Base-by-base conservation (phyloP, 1,140 invertebrate species). In the Dreissena rostriformis region DNA sequence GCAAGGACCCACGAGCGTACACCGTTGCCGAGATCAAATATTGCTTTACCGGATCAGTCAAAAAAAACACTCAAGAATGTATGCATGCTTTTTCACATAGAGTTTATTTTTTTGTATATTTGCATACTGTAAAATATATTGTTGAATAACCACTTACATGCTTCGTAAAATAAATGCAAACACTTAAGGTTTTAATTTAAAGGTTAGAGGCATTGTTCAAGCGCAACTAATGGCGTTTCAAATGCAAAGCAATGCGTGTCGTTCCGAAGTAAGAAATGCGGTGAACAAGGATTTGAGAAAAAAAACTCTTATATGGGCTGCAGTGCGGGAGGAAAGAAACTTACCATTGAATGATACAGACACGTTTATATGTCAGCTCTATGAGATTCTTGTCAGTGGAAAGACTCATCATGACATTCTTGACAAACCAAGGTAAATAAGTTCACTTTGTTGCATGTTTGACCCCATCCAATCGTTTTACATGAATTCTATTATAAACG, bases 51-150 rank as follows among this genome's bases (percentile, higher is more conserved):
- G 1, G 67, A 70, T 8, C 67, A 70, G 26, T n/a, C 29, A 1
- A 12, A 29, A n/a, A 70, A 70, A 70, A 70, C 24, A 14, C 39
- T 70, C 51, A 28, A 70, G n/a, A 28, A 70, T 39, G 67, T 70
- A 70, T 19, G 24, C 29, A n/a, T 67, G 8, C 0, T 67, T 67
- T n/a, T 8, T 39, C 8, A 39, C 2, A 39, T 39, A 39, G 39
- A 39, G 39, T 8, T 39, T 5, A 2, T 39, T 39, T 39, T 39
- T 39, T 2, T 39, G 39, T 39, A 39, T 39, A 39, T 39, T 39
- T 39, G 39, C 39, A 39, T 39, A 39, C 8, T 39, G 39, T 39
- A 5, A 39, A 39, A 39, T 39, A 39, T 39, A 39, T 39, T 39
- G 2, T 39, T 39, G 2, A 39, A 39, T 39, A 39, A 39, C 8